Base-by-base conservation (phyloP, 2,797 vertebrate species). In the Emys orbicularis region DNA sequence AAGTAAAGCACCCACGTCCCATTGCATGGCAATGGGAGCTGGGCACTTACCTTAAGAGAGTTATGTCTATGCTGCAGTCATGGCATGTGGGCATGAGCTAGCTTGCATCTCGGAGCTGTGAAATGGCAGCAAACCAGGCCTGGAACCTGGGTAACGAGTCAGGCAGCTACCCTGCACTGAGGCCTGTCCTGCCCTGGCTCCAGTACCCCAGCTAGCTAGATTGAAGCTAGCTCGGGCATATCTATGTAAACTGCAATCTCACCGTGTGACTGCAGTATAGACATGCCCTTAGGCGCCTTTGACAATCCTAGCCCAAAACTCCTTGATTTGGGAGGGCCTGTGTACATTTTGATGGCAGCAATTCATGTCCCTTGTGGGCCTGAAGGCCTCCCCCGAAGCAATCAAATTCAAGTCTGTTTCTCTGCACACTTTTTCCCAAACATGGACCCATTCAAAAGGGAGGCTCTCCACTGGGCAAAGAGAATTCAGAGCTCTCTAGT, bases 391-490 rank as follows among this genome's bases (percentile, higher is more conserved):
- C 31, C 31, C 31, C 3, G 12, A 34, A 34, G 31, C 59, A 61
- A 0, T 0, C 57, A 6, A 25, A 16, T 83, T 91, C 56, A 57
- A 23, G 79, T 57, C 1, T 1, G 4, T 61, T 61, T 61, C 59
- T 84, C 37, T 83, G 16, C 1, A 27, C 19, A 15, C 52, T 83
- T 13, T 1, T 0, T 8, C 82, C 4, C 21, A 83, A 44, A n/a
- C 34, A 13, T 87, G 25, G 59, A 27, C 31, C 84, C 76, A 74
- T 81, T 37, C 76, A 92, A 44, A 29, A 84, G 52, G 83, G 91
- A 90, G 34, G n/a, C 9, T 9, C 68, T 76, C 15, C 79, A 53
- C 5, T 34, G n/a, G 6, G 16, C 79, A 68, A 4, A 0, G 57
- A 88, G 72, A 87, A 65, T 13, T 57, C n/a, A 13, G 49, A 72